Conservation (phyloP, 2,888 invertebrate species). For the Galeruca laticollis region DNA sequence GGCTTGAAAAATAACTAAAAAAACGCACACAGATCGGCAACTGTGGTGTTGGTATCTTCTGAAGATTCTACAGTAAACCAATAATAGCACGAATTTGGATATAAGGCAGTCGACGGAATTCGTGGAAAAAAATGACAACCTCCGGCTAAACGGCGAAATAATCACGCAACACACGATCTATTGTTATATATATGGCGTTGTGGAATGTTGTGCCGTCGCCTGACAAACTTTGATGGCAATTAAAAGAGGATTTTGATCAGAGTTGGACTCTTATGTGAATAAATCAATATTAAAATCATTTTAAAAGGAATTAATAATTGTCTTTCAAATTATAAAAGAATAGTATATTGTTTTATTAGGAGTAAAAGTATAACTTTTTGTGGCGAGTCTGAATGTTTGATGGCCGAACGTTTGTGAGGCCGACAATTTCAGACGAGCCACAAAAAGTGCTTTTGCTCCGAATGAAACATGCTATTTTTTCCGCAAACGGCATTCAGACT, state of each 20-base stretch:
- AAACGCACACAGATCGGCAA: constrained; percentile 14
- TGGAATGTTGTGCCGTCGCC: constrained; percentile 23
- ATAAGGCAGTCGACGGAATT: constrained; percentile 49
- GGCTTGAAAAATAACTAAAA: constrained; percentile 15
- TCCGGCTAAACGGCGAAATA: constrained; percentile 58
- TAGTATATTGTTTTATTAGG: no score
- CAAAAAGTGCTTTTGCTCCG: no score
- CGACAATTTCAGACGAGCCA: no score
- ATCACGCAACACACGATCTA: constrained; percentile 56
- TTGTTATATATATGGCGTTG: constrained; percentile 34
- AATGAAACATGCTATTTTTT: no score
- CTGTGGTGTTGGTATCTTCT: constrained; percentile 26
- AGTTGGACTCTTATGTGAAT: not conserved
- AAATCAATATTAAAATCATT: no score
- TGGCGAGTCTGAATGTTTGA: no score
- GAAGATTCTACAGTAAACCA: constrained; percentile 43
- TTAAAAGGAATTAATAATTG: no score
- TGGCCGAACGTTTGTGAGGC: no score
- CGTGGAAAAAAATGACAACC: constrained; percentile 60
- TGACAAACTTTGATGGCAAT: constrained; percentile 31
- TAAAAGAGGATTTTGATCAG: not conserved
- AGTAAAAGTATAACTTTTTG: no score
- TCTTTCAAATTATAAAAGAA: no score
- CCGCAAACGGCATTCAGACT: no score
- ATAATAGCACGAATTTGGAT: constrained; percentile 46